Evolutionary conservation across 2,888 invertebrate species (phyloP).

Genomic region (Tachina grossa): DNA sequence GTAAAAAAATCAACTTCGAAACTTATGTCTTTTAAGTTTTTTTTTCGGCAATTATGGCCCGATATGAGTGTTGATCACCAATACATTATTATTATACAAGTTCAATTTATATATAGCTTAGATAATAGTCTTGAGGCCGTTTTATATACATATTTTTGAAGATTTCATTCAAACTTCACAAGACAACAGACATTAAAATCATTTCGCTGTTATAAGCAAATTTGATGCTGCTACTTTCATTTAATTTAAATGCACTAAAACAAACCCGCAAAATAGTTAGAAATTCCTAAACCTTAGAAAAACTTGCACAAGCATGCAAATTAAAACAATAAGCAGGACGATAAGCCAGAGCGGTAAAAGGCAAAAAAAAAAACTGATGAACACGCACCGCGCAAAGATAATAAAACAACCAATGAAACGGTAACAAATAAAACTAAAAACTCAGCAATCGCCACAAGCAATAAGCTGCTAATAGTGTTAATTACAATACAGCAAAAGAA

Average conservation of each 20-base stretch:
- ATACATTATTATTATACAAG: too few relatives aligned
- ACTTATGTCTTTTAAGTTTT: too few relatives aligned
- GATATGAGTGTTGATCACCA: too few relatives aligned
- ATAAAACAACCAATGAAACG: slow-evolving; percentile 29
- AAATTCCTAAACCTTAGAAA: slow-evolving; percentile 17
- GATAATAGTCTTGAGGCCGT: too few relatives aligned
- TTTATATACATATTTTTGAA: background rate
- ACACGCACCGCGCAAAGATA: slow-evolving; percentile 1
- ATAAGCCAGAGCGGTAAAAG: background rate
- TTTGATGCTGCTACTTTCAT: slow-evolving; percentile 38
- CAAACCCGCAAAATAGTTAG: background rate
- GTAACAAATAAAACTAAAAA: slow-evolving; percentile 49
- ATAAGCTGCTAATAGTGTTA: slow-evolving; percentile 66
- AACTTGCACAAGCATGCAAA: background rate
- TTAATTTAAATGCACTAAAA: slow-evolving; percentile 54
- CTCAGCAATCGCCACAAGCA: slow-evolving; percentile 56
- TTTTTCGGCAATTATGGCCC: too few relatives aligned
- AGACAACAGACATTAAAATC: background rate
- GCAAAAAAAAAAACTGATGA: background rate
- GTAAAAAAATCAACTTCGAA: too few relatives aligned
- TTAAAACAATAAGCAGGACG: slow-evolving; percentile 35
- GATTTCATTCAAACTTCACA: background rate
- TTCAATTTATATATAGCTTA: too few relatives aligned
- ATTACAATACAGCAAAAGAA: slow-evolving; percentile 63
- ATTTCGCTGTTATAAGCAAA: background rate